Conservation (phyloP, 2,113 vertebrate species). For the Paedocypris sp. region DNA sequence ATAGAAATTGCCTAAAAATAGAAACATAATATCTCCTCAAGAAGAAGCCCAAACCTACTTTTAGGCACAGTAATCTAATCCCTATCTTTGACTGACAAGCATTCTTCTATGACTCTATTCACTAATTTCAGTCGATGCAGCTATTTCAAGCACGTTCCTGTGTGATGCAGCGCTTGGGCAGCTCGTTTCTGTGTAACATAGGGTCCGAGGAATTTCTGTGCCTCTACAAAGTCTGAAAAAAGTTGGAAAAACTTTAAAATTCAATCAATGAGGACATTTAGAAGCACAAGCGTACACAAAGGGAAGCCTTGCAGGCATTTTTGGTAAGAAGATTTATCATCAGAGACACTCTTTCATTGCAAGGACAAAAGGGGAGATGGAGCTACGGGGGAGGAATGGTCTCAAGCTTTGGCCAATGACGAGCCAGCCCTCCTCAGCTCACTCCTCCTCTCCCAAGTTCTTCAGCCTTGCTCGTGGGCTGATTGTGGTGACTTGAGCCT, state of each 20-base stretch:
- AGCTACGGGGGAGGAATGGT: conserved; percentile 48
- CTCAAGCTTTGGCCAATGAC: conserved; percentile 47
- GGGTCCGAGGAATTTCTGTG: conserved; percentile 15
- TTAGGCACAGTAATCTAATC: too few relatives aligned
- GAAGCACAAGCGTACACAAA: conserved; percentile 42
- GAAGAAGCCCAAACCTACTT: too few relatives aligned
- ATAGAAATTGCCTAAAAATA: too few relatives aligned
- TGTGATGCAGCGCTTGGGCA: too few relatives aligned
- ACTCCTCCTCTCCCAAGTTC: conserved; percentile 55
- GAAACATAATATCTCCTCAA: too few relatives aligned
- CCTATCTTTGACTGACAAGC: too few relatives aligned
- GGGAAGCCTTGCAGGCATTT: conserved; percentile 40
- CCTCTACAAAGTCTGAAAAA: conserved; percentile 19
- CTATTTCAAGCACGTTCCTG: too few relatives aligned
- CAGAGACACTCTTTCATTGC: conserved; percentile 53
- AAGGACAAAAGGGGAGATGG: conserved; percentile 52
- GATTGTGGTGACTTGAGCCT: conserved; percentile 42
- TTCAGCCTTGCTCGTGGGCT: conserved; percentile 40
- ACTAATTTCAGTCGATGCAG: too few relatives aligned
- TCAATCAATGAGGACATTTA: conserved; percentile 31
- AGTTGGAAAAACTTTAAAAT: conserved; percentile 17
- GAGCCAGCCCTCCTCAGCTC: conserved; percentile 39
- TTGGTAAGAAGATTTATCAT: conserved; percentile 50
- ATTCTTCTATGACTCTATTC: too few relatives aligned
- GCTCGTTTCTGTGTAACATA: conserved; percentile 13